Base-by-base conservation (phyloP, 1,140 invertebrate species). In the Sarcophaga bullata region DNA sequence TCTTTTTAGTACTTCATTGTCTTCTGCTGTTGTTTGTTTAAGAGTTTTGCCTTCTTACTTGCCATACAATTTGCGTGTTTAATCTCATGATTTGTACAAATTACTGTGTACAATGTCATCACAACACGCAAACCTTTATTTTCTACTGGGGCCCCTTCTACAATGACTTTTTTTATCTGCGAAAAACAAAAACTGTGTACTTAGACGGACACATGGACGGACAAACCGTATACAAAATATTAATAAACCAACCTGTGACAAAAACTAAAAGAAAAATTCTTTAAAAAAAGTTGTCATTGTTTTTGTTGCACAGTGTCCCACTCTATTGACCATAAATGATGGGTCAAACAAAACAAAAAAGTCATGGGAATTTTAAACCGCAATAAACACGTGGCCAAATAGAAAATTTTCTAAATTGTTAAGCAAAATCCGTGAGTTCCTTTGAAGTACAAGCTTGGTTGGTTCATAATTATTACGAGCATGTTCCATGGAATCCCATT, bases 71-170 rank as follows among this genome's bases (percentile, higher is more conserved):
- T 78, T 78, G 75, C 75, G 75, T 78, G 75, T 78, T 78, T 49
- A 78, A 78, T 78, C 75, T 78, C 75, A 78, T 78, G 75, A 78
- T 78, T 78, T 78, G 75, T 78, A 78, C 75, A 78, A 78, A 78
- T 78, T 78, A 78, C 50, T 25, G 50, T 78, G 75, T 78, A 78
- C 75, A 78, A 78, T 78, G 75, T 78, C 75, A 78, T 78, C 49
- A 50, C 75, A 78, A 78, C 75, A 78, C 75, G 75, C 75, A 78
- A 78, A 78, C 75, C 75, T 48, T n/a, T n/a, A n/a, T n/a, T n/a
- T n/a, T 78, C 6, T 76, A n/a, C n/a, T n/a, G n/a, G n/a, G 25
- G 25, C 25, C 17, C n/a, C 11, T 0, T 58, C 54, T 58, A 58
- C n/a, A 15, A 7, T n/a, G 54, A 68, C 0, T 68, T 8, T 68